Evolutionary conservation across 92 coral and sea anemone species (phyloP), one percentile per base, ranked within the genome.

Genomic region (Actinernus sp.): DNA sequence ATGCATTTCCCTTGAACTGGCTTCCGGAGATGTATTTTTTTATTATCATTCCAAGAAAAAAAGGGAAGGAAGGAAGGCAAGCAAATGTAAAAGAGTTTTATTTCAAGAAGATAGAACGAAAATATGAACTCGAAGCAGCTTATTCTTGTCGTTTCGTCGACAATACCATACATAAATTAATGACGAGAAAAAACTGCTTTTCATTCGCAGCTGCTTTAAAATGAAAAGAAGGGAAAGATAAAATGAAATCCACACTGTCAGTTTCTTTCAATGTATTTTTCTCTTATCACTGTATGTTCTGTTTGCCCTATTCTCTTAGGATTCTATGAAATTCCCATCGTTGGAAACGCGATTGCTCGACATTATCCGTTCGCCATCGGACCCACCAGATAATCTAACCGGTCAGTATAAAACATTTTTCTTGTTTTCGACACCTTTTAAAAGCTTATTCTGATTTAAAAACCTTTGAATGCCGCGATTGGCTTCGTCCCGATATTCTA

Each of bases 321-420:
- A 90, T 60, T 79, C 96, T 56, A 85, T 90, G 91, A 94, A 94
- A 77, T 84, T 82, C 64, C 93, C 98, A 9, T 86, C 96, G 28
- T 78, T 94, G 59, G 98, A 94, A 62, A 94, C 93, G 72, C 96
- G 97, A 47, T 57, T 94, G 58, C 73, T 94, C 81, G 98, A 94
- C 59, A 94, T 94, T 12, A 91, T 94, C 50, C 96, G 96, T 3
- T 94, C 98, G 24, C 98, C 98, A 13, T 83, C 97, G 7, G 98
- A 94, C 41, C 96, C 97, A 41, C 83, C 98, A 27, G 98, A 94
- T 71, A 94, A 84, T 73, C 45, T 94, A 49, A 78, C 97, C 78
- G 98, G 98, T 94, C 74, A 64, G 88, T 68, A 61, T 30, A 63
- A 16, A 0, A 17, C 33, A 19, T 62, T 51, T 41, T 17, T 14